Evolutionary conservation across 2,797 vertebrate genomes (phyloP).

Genomic region (Alcedo quadribrachys): DNA sequence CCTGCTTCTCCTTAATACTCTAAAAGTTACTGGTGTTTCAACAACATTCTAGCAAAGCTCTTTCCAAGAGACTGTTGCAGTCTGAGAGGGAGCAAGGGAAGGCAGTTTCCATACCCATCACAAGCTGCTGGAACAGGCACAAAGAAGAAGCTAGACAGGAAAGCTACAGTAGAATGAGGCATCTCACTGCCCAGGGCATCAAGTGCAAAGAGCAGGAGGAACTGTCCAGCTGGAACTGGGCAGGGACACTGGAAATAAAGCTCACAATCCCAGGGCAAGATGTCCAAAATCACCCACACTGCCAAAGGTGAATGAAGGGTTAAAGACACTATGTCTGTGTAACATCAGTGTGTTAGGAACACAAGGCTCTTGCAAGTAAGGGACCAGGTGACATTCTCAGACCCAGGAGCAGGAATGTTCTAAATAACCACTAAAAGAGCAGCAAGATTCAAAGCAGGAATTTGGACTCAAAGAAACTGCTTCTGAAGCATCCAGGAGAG

Average conservation of each 20-base stretch:
- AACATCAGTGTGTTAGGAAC: neutral
- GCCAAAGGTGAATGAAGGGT: neutral
- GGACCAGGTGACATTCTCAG: conserved; percentile 18
- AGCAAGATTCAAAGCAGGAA: neutral
- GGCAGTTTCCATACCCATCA: neutral
- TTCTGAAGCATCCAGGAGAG: neutral
- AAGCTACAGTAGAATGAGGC: neutral
- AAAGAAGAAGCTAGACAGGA: neutral
- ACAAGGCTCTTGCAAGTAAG: neutral
- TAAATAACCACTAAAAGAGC: neutral
- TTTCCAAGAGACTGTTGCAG: neutral
- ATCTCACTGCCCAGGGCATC: neutral
- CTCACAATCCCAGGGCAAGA: neutral
- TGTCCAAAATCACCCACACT: neutral
- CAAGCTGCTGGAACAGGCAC: neutral
- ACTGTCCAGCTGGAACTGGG: neutral
- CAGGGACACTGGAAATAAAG: neutral
- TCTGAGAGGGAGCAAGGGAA: neutral
- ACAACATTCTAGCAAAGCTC: neutral
- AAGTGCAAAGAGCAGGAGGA: neutral
- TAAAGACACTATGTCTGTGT: neutral
- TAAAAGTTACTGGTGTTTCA: neutral
- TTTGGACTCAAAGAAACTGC: neutral
- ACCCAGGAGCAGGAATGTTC: neutral
- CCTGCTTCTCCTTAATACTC: neutral